Evolutionary conservation across 2,888 invertebrate species (phyloP).

Genomic region (Linhomoeus sp.): DNA sequence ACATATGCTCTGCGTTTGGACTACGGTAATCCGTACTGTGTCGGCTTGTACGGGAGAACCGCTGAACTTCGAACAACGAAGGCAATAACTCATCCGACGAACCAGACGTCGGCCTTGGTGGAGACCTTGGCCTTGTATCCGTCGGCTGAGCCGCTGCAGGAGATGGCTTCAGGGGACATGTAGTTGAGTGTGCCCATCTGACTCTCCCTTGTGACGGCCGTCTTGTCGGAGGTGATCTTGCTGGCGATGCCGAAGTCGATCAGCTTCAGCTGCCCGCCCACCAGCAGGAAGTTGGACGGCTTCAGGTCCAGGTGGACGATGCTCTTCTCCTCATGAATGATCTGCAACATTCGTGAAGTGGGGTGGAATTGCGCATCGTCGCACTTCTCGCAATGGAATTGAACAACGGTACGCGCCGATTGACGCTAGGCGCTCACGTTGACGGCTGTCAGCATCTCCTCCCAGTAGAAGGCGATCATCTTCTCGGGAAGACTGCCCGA

Average conservation of each 20-base stretch:
- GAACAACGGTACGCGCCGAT: too few relatives aligned
- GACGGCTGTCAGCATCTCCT: constrained; percentile 76
- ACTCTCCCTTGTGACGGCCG: constrained; percentile 53
- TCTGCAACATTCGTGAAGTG: too few relatives aligned
- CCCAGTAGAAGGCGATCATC: constrained; percentile 68
- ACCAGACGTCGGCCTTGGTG: too few relatives aligned
- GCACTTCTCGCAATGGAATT: too few relatives aligned
- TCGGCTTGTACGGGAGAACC: too few relatives aligned
- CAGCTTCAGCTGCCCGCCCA: constrained; percentile 62
- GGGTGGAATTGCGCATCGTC: too few relatives aligned
- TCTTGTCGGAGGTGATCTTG: constrained; percentile 62
- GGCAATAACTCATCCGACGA: too few relatives aligned
- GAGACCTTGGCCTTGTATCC: neutral
- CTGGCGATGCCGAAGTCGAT: constrained; percentile 95
- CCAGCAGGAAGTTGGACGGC: constrained; percentile 81
- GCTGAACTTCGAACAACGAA: too few relatives aligned
- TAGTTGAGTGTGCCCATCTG: constrained; percentile 77
- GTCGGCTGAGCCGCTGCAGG: constrained; percentile 2
- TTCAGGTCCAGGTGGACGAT: constrained; percentile 91
- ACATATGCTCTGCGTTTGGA: too few relatives aligned
- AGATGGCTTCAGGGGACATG: constrained; percentile 78
- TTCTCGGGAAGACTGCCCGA: constrained; percentile 41
- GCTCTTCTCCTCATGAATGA: neutral
- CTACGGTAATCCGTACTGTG: too few relatives aligned
- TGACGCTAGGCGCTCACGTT: too few relatives aligned